Base-by-base conservation (phyloP, 1,140 invertebrate species). In the Dreissena polymorpha region DNA sequence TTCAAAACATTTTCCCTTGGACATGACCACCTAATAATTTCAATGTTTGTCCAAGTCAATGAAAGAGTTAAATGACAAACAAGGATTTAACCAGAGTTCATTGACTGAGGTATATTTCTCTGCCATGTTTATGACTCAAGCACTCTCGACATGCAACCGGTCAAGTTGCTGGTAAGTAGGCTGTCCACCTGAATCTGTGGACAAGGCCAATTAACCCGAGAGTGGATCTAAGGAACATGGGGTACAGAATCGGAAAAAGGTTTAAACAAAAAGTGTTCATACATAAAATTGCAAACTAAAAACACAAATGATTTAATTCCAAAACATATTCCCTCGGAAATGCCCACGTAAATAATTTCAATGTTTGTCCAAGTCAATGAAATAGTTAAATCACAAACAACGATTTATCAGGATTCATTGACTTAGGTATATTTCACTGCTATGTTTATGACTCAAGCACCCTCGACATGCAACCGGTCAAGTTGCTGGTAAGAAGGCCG, bases 371-470 rank as follows among this genome's bases (percentile, higher is more conserved):
- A n/a, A n/a, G n/a, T n/a, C n/a, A n/a, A n/a, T n/a, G n/a, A n/a
- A n/a, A n/a, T n/a, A n/a, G n/a, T n/a, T n/a, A n/a, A n/a, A n/a
- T n/a, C n/a, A n/a, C n/a, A n/a, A n/a, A n/a, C n/a, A n/a, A 39
- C 3, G n/a, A n/a, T n/a, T n/a, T n/a, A n/a, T n/a, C n/a, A n/a
- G n/a, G n/a, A n/a, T n/a, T 71, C 69, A 76, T 57, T 50, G 63
- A 84, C 55, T 81, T 68, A 87, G 88, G 89, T 89, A 85, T 85
- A 88, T 79, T 89, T 29, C 51, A 89, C 50, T 90, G 49, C 86
- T 87, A 89, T 87, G 85, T 83, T 65, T 85, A 87, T 90, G 89
- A 90, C 89, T 90, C 88, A 86, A 87, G 86, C 89, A 88, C 87
- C 74, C 74, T 75, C 81, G 85, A 90, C 57, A 39, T 80, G 86